Conservation (phyloP, 2,113 vertebrate species). For the Otis tarda region DNA sequence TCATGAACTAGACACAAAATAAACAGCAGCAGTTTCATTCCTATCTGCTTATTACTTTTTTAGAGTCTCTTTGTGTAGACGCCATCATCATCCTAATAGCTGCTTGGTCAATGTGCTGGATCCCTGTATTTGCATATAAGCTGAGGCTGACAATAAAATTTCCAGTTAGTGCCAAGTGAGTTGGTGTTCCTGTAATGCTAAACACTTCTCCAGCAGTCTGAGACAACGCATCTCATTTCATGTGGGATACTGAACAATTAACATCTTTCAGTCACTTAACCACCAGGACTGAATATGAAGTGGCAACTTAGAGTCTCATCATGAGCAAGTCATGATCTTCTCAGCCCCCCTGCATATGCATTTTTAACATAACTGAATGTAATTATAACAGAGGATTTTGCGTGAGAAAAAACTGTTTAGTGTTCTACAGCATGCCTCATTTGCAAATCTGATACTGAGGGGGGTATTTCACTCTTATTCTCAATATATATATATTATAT, state of each 20-base stretch:
- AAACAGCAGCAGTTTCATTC: constrained; percentile 1
- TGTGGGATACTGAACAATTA: constrained; percentile 32
- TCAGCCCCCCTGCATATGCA: not conserved
- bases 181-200: constrained; percentile 24
- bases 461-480: not conserved
- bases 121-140: not conserved
- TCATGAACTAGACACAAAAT: constrained; percentile 4
- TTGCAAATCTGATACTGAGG: not conserved
- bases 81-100: not conserved
- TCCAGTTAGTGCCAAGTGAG: constrained; percentile 8
- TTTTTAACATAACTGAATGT: constrained; percentile 28
- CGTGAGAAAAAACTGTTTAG: not conserved
- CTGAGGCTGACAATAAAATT: constrained; percentile 22
- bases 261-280: constrained; percentile 14
- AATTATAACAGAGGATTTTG: not conserved
- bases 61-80: not conserved
- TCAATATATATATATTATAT: not conserved
- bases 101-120: not conserved
- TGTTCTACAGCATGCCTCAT: not conserved
- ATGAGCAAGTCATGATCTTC: not conserved
- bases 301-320: not conserved
- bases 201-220: not conserved
- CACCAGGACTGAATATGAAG: constrained; percentile 5
- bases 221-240: constrained; percentile 19
- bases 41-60: not conserved